These are phyloP conservation scores for Scaptomyza montana DNA, from an alignment of 1,140 invertebrate genomes.

Conservation along the genomic window DNA sequence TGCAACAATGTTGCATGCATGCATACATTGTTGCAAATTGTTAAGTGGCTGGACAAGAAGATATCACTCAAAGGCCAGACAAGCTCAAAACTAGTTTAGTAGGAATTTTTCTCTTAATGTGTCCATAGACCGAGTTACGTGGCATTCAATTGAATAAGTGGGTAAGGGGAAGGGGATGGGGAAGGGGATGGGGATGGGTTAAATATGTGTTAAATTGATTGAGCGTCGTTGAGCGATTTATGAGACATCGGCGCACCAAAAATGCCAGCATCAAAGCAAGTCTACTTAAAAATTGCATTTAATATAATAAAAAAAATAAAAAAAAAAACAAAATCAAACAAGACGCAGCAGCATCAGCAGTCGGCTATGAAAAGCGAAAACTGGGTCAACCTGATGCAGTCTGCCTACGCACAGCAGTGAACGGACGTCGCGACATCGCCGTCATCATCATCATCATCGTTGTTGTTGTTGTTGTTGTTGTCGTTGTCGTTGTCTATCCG, in stretches of 20 bases:
- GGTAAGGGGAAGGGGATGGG: background rate
- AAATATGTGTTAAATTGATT: conserved; percentile 78
- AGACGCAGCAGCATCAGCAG: too few relatives aligned
- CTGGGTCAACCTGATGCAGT: conserved; percentile 78
- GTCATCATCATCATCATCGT: too few relatives aligned
- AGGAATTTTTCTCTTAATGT: conserved; percentile 51
- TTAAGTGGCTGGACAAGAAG: conserved; percentile 21
- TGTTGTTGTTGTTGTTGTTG: conserved; percentile 13
- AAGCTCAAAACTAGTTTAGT: conserved; percentile 71
- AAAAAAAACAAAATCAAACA: background rate
- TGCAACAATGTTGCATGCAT: conserved; percentile 44
- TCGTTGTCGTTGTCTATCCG: conserved; percentile 53
- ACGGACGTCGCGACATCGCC: conserved; percentile 19
- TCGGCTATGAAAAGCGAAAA: conserved; percentile 68
- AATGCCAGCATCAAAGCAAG: background rate
- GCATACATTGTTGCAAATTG: conserved; percentile 34
- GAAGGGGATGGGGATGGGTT: background rate
- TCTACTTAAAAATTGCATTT: conserved; percentile 68
- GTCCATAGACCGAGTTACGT: conserved; percentile 49
- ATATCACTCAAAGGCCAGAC: conserved; percentile 14
- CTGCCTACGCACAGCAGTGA: conserved; percentile 65
- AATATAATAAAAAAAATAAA: conserved; percentile 63
- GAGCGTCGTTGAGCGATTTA: conserved; percentile 43
- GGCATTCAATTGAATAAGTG: conserved; percentile 74
- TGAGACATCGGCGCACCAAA: background rate